Conservation (phyloP, 1,140 invertebrate genomes). For the Ceratina japonica region DNA sequence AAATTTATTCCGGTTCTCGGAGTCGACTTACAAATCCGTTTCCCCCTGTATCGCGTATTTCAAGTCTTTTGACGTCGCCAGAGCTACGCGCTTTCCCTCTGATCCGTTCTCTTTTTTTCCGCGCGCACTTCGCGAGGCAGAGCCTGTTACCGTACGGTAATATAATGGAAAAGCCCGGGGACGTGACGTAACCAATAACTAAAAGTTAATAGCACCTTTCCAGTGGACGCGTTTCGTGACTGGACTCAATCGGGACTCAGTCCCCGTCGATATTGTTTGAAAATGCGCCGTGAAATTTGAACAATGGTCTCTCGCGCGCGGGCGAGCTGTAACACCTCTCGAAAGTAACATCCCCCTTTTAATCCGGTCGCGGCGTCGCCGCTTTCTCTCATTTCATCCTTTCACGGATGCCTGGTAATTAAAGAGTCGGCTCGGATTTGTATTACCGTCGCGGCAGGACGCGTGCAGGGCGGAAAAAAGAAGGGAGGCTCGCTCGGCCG, state of each 20-base stretch:
- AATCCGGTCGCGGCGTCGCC: too few species aligned
- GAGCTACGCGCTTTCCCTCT: too few species aligned
- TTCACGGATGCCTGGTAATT: too few species aligned
- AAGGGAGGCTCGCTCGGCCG: background rate
- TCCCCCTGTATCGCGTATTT: background rate
- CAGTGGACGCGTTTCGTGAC: background rate
- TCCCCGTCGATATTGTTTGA: slow-evolving; percentile 32
- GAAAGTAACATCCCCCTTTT: background rate
- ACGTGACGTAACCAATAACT: background rate
- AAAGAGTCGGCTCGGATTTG: too few species aligned
- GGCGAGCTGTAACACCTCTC: background rate
- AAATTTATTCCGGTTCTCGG: background rate
- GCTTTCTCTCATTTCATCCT: too few species aligned
- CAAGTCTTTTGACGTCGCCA: background rate
- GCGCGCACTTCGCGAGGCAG: too few species aligned
- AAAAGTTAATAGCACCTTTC: slow-evolving; percentile 3
- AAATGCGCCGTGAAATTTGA: slow-evolving; percentile 9
- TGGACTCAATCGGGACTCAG: slow-evolving; percentile 8
- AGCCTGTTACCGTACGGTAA: too few species aligned
- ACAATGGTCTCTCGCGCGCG: slow-evolving; percentile 2
- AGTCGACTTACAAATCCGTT: slow-evolving; percentile 2
- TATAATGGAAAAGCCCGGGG: background rate
- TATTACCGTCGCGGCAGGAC: too few species aligned
- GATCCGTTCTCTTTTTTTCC: too few species aligned
- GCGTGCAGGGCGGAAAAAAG: background rate